These are phyloP conservation scores for Narcine bancroftii DNA, from an alignment of 2,113 vertebrate genomes.

Conservation along the genomic window DNA sequence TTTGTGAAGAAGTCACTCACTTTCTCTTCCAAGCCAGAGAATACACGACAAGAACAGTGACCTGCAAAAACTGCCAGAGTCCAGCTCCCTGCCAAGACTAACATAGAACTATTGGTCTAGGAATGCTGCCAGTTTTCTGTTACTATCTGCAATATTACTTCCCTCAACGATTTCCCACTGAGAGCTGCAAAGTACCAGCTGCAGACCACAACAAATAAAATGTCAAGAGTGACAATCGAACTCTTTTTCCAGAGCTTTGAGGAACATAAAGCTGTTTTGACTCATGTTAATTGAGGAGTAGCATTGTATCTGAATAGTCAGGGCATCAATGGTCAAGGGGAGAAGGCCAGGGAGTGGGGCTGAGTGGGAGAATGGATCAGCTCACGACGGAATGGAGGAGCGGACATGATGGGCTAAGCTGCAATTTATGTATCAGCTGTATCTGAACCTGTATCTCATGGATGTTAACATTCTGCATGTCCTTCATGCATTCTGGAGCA, in stretches of 20 bases:
- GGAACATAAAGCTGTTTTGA: not conserved
- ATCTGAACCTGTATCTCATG: too few species aligned
- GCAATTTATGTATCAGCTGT: too few species aligned
- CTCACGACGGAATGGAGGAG: too few species aligned
- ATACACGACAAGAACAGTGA: constrained; percentile 49
- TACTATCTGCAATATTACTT: constrained; percentile 22
- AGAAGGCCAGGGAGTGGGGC: too few species aligned
- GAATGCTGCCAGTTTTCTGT: constrained; percentile 41
- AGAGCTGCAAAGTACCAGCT: not conserved
- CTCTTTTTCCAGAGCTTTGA: not conserved
- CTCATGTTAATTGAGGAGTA: not conserved
- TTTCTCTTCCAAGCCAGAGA: constrained; percentile 45
- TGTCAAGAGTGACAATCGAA: not conserved
- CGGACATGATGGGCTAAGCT: too few species aligned
- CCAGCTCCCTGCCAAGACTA: constrained; percentile 52
- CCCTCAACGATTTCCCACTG: not conserved
- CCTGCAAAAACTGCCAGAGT: constrained; percentile 48
- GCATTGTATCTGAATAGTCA: too few species aligned
- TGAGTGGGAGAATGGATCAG: too few species aligned
- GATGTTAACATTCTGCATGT: not conserved
- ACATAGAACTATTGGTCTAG: constrained; percentile 46
- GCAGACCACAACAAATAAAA: not conserved
- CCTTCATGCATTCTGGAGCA: not conserved
- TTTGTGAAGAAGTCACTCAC: not conserved
- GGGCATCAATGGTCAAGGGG: too few species aligned